A percentile compares a stretch with the other conserved stretches of the same genome.
Conservation (phyloP, 2,888 invertebrate genomes). For the Phengaris alcon region DNA sequence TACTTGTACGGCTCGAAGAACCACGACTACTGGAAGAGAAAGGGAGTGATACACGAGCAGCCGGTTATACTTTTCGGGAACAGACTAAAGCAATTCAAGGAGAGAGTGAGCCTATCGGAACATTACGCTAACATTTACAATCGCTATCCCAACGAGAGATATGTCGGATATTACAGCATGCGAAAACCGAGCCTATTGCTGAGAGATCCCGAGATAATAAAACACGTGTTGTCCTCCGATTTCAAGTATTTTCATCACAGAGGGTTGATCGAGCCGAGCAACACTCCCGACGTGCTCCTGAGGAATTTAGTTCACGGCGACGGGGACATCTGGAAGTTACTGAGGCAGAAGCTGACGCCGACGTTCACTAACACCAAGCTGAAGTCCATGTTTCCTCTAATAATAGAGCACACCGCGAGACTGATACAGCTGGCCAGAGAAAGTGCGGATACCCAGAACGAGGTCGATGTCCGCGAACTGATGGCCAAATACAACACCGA, state of each 20-base stretch:
- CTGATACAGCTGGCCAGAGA: slow-evolving; percentile 42
- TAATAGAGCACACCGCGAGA: slow-evolving; percentile 58
- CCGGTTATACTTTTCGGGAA: slow-evolving; percentile 35
- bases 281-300: slow-evolving; percentile 45
- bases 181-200: slow-evolving; percentile 54
- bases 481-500: slow-evolving; percentile 54
- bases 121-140: slow-evolving; percentile 16
- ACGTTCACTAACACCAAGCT: slow-evolving; percentile 62
- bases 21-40: slow-evolving; percentile 35
- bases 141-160: slow-evolving; percentile 41
- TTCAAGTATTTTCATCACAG: slow-evolving; percentile 52
- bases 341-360: slow-evolving; percentile 59
- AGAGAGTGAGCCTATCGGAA: slow-evolving; percentile 33
- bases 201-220: slow-evolving; percentile 54
- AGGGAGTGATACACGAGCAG: slow-evolving; percentile 34
- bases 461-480: slow-evolving; percentile 44
- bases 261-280: neutral
- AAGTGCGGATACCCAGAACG: slow-evolving; percentile 30
- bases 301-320: slow-evolving; percentile 54
- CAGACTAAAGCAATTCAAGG: slow-evolving; percentile 32
- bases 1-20: slow-evolving; percentile 37
- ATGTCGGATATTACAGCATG: slow-evolving; percentile 58
- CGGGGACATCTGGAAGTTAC: slow-evolving; percentile 60
- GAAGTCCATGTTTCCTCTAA: slow-evolving; percentile 62
- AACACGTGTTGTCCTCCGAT: slow-evolving; percentile 51